Evolutionary conservation across 2,888 invertebrate species (phyloP).

Genomic region (Parthenolecanium corni): DNA sequence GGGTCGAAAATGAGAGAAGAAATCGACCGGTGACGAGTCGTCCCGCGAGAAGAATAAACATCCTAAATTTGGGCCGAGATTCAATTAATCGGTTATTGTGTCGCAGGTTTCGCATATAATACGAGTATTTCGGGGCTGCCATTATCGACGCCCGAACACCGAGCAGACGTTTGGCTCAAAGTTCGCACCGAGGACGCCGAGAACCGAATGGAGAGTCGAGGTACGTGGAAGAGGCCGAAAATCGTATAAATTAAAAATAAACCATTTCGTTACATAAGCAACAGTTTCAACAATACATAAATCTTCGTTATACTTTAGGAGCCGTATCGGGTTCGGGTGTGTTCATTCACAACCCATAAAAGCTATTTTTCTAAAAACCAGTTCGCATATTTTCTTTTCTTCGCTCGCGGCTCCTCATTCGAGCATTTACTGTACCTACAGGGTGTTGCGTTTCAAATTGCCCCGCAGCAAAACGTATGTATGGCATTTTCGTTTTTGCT

Average conservation of each 20-base stretch:
- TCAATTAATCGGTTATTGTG: conserved; percentile 22
- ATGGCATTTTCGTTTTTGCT: too few relatives aligned
- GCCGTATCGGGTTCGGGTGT: background rate
- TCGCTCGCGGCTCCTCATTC: too few relatives aligned
- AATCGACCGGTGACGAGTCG: background rate
- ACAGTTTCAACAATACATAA: conserved; percentile 24
- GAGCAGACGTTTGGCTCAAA: too few relatives aligned
- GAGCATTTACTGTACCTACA: too few relatives aligned
- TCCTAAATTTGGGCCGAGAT: background rate
- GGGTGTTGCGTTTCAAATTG: too few relatives aligned
- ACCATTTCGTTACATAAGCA: conserved; percentile 23
- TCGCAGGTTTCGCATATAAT: background rate
- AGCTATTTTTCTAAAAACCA: conserved; percentile 17
- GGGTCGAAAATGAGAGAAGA: background rate
- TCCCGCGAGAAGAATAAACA: too few relatives aligned
- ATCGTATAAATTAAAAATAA: conserved; percentile 23
- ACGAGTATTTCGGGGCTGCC: too few relatives aligned
- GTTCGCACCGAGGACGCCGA: too few relatives aligned
- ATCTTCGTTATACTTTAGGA: conserved; percentile 14
- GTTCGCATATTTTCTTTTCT: background rate
- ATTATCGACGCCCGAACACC: too few relatives aligned
- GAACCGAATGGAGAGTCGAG: too few relatives aligned
- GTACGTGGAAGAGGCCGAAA: background rate
- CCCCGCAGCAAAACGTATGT: too few relatives aligned
- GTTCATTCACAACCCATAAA: conserved; percentile 23